phyloP scores from a whole-genome alignment of 2,888 invertebrate genomes.

The Sabellastarte sp. region DNA sequence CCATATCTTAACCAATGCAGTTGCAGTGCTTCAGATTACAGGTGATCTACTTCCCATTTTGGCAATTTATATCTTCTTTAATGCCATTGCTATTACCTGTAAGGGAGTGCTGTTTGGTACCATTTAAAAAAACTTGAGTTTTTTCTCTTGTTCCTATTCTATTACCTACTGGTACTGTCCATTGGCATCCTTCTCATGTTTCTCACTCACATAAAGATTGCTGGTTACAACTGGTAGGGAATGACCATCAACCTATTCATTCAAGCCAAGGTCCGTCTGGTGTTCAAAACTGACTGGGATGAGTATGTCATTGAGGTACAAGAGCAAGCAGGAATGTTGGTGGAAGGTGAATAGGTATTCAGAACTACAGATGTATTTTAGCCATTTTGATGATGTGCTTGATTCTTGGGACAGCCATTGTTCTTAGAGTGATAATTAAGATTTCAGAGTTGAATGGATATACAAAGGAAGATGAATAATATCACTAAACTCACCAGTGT shows the following conservation, averaged over 20 bases:
- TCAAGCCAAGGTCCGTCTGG: conserved; percentile 10
- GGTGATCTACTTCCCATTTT: conserved; percentile 24
- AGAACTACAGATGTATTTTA: too few species aligned
- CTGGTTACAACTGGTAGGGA: conserved; percentile 24
- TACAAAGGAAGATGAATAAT: too few species aligned
- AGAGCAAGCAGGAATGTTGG: too few species aligned
- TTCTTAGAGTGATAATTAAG: too few species aligned
- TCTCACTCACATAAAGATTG: conserved; percentile 7
- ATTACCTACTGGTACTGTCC: conserved; percentile 26
- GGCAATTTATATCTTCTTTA: conserved; percentile 23
- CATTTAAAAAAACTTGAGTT: conserved; percentile 20
- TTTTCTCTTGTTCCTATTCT: conserved; percentile 20
- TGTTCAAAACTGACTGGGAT: conserved; percentile 16
- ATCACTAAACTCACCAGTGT: too few species aligned
- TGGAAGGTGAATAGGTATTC: too few species aligned
- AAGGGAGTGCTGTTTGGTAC: conserved; percentile 21
- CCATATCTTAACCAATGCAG: conserved; percentile 25
- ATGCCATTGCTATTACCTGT: conserved; percentile 21
- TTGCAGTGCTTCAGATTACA: conserved; percentile 20
- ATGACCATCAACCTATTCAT: conserved; percentile 16
- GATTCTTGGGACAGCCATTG: too few species aligned
- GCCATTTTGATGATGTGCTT: too few species aligned
- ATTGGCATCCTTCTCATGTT: conserved; percentile 27
- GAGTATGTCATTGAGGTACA: conserved; percentile 13
- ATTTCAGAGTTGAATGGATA: too few species aligned